Evolutionary conservation across 2,113 vertebrate species (phyloP).

Genomic region (Pitta sordida): DNA sequence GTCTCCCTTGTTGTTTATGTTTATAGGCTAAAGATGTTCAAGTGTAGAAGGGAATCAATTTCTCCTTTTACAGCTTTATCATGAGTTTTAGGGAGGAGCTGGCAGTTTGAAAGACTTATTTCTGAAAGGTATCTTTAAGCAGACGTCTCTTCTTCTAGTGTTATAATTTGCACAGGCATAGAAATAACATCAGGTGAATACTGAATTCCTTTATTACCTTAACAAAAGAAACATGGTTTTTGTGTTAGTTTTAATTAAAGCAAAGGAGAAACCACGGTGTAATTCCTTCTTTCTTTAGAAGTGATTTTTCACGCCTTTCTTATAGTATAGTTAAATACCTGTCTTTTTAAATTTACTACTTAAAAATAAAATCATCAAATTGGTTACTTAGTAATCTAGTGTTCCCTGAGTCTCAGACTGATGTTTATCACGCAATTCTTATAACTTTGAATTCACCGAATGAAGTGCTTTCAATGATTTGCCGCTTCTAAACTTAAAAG

Average conservation of each 20-base stretch:
- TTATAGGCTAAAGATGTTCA: not conserved
- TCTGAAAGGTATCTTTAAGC: not conserved
- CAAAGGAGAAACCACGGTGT: not conserved
- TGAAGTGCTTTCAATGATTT: not conserved
- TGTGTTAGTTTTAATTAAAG: not conserved
- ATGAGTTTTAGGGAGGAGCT: not conserved
- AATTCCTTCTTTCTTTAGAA: not conserved
- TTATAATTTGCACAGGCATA: not conserved
- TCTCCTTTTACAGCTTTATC: not conserved
- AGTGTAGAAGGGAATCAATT: not conserved
- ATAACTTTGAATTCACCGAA: not conserved
- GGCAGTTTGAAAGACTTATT: not conserved
- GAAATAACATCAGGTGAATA: not conserved
- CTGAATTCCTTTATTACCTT: not conserved
- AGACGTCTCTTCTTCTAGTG: not conserved
- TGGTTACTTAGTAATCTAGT: not conserved
- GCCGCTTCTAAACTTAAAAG: not conserved
- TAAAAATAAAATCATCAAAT: not conserved
- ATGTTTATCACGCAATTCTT: not conserved
- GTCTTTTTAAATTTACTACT: not conserved
- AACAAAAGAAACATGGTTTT: not conserved
- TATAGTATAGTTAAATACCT: not conserved
- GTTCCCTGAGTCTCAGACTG: not conserved
- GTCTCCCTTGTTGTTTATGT: not conserved
- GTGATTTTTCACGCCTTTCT: not conserved